Conservation (phyloP, 2,113 vertebrate genomes). For the Hassar affinis region DNA sequence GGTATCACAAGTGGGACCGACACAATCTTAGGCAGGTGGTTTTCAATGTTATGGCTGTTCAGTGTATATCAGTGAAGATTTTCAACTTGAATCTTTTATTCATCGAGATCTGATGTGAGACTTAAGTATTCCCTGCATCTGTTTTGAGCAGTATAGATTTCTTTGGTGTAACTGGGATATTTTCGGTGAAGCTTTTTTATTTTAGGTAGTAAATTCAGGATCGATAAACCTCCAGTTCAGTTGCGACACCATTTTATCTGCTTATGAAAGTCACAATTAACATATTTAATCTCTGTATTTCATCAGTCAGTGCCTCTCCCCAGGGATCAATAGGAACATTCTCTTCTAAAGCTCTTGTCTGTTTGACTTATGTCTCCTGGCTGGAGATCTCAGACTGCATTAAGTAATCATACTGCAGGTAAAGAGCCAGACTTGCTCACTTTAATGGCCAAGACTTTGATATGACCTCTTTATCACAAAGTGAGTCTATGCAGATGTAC, state of each 20-base stretch:
- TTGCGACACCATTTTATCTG: neutral
- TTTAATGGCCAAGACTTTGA: slow-evolving; percentile 15
- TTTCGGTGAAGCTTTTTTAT: neutral
- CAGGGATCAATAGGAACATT: slow-evolving; percentile 3
- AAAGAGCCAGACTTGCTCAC: slow-evolving; percentile 15
- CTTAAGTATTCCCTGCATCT: no score
- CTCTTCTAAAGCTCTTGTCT: slow-evolving; percentile 23
- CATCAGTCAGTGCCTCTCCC: neutral
- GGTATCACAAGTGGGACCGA: no score
- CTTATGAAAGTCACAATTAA: neutral
- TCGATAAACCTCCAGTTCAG: neutral
- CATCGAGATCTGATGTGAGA: no score
- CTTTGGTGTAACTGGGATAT: neutral
- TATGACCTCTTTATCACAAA: slow-evolving; percentile 12
- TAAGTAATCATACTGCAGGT: slow-evolving; percentile 26
- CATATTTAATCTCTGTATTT: slow-evolving; percentile 12
- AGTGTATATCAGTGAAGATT: no score
- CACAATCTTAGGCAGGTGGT: no score
- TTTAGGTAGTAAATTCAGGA: neutral
- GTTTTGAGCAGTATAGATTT: neutral
- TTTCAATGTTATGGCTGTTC: no score
- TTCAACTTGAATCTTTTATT: no score
- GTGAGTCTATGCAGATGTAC: neutral
- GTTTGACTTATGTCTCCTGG: slow-evolving; percentile 41
- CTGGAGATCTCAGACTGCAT: slow-evolving; percentile 33